Percentiles rank a stretch among this genome's conserved stretches.
Conservation (phyloP, 2,888 invertebrate species). For the Crepidodera aurea region DNA sequence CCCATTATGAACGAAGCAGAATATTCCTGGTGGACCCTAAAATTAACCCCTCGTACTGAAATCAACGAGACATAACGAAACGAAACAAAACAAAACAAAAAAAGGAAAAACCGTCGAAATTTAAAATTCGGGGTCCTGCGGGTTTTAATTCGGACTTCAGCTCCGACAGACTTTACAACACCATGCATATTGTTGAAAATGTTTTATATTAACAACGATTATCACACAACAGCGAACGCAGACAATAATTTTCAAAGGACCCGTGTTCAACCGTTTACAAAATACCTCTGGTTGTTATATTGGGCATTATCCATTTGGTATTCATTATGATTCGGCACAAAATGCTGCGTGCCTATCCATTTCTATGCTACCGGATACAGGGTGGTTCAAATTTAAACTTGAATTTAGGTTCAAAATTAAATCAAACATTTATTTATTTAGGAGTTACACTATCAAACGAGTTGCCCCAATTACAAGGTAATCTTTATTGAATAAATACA, state of each 20-base stretch:
- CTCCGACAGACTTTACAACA: slow-evolving; percentile 21
- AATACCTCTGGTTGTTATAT: slow-evolving; percentile 32
- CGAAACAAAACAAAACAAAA: neutral
- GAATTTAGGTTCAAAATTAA: too few species aligned
- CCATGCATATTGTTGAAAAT: slow-evolving; percentile 25
- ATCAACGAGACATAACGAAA: slow-evolving; percentile 4
- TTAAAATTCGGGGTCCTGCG: slow-evolving; percentile 3
- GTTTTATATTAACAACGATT: slow-evolving; percentile 29
- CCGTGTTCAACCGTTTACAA: slow-evolving; percentile 28
- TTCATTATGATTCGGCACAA: slow-evolving; percentile 31
- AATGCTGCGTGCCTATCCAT: slow-evolving; percentile 25
- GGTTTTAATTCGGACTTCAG: slow-evolving; percentile 20
- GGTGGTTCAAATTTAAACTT: neutral
- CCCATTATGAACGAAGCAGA: too few species aligned
- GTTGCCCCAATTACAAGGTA: too few species aligned
- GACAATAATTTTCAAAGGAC: slow-evolving; percentile 33
- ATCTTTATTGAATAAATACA: too few species aligned
- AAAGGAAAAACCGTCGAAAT: neutral
- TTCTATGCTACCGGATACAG: slow-evolving; percentile 6
- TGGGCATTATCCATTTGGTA: slow-evolving; percentile 33
- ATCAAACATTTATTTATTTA: too few species aligned
- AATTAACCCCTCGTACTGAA: slow-evolving; percentile 15
- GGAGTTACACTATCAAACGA: too few species aligned
- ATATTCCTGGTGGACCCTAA: too few species aligned
- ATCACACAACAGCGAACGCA: slow-evolving; percentile 32